Conservation (phyloP, 2,888 invertebrate species). For the Iselma pallidipennis region DNA sequence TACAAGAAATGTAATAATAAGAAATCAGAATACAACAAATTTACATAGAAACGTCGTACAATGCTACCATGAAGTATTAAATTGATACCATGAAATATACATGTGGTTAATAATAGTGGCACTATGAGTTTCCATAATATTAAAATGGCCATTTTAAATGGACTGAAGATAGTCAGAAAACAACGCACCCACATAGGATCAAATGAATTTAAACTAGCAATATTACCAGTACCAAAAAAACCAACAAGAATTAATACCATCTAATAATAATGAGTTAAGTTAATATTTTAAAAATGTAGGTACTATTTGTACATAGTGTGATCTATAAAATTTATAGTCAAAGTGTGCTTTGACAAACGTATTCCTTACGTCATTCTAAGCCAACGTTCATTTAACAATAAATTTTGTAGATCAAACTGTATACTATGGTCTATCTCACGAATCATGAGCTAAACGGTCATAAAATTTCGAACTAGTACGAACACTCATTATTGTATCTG, state of each 20-base stretch:
- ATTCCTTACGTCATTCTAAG: too few relatives aligned
- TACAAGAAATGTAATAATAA: conserved; percentile 88
- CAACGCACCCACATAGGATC: conserved; percentile 91
- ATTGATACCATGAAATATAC: conserved; percentile 67
- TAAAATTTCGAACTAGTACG: too few relatives aligned
- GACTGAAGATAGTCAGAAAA: conserved; percentile 90
- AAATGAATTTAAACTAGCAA: conserved; percentile 95
- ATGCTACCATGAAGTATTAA: conserved; percentile 64
- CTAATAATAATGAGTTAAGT: conserved; percentile 12
- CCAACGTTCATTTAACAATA: too few relatives aligned
- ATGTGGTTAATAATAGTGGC: conserved; percentile 77
- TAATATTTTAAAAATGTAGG: too few relatives aligned
- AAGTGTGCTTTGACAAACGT: too few relatives aligned
- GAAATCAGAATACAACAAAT: conserved; percentile 79
- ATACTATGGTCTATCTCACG: too few relatives aligned
- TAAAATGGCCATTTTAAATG: conserved; percentile 84
- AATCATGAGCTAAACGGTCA: too few relatives aligned
- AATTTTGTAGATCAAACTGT: too few relatives aligned
- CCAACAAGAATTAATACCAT: conserved; percentile 74
- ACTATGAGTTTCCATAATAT: conserved; percentile 83
- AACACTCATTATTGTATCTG: too few relatives aligned
- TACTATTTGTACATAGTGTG: too few relatives aligned
- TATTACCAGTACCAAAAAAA: conserved; percentile 97
- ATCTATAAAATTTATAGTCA: too few relatives aligned
- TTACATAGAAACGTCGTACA: conserved; percentile 69